phyloP scores from a whole-genome alignment of 2,113 vertebrate genomes.

The Psophia crepitans region DNA sequence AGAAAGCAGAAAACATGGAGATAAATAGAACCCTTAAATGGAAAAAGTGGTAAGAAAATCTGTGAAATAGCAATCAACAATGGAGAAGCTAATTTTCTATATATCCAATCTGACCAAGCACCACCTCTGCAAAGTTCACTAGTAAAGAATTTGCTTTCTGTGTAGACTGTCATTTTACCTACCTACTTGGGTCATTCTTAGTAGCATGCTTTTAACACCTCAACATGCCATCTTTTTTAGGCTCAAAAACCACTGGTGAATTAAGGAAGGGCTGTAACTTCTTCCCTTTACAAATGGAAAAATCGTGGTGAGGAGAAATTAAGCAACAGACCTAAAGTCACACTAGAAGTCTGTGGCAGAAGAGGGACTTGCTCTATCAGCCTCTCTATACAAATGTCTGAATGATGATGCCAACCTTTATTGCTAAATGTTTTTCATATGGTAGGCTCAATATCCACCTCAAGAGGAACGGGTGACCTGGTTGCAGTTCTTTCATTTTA shows the following conservation, averaged over 20 bases:
- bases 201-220: neutral
- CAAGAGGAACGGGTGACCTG: neutral
- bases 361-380: neutral
- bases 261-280: neutral
- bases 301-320: neutral
- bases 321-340: neutral
- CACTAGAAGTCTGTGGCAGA: neutral
- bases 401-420: neutral
- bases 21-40: neutral
- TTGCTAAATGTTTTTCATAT: too few species aligned
- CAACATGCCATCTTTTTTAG: neutral
- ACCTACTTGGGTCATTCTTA: neutral
- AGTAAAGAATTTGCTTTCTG: neutral
- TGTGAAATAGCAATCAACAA: neutral
- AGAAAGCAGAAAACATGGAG: neutral
- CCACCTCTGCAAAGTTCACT: neutral
- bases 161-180: neutral
- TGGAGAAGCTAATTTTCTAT: neutral
- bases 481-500: neutral
- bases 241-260: neutral
- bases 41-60: neutral
- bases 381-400: neutral
- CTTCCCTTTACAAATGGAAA: neutral
- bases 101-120: neutral
- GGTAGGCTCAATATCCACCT: neutral